Evolutionary conservation across 2,113 vertebrate species (phyloP), one percentile per base, ranked within the genome.

Genomic region (Charadrius vociferus): DNA sequence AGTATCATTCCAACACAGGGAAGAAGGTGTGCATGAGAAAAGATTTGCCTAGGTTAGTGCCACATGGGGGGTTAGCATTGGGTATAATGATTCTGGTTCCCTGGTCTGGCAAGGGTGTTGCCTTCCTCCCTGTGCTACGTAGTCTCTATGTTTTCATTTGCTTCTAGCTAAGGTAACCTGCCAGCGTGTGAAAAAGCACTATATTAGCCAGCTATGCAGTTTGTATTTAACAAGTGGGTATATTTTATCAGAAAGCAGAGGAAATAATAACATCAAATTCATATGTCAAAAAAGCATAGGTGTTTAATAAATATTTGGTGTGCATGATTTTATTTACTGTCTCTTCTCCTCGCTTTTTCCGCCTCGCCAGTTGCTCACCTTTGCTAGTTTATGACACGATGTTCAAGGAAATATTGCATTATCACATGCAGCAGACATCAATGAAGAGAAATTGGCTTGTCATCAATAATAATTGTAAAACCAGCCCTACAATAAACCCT

Each of bases 401-500:
- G 79, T 95, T 96, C 81, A 86, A 90, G 92, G 87, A 82, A 92
- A 72, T 27, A 9, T 80, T 93, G 86, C 2, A 4, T 97, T 97
- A 94, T 94, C 95, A 82, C 72, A 87, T 52, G 72, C 87, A 93
- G 78, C 91, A 97, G 90, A 52, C 74, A 90, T 74, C 90, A 77
- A 63, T 7, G 4, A 62, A 94, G 86, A 93, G 79, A 93, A 97
- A 97, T 55, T 81, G 58, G 36, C 50, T 95, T 85, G 68, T 74
- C 72, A 62, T 85, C 95, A 95, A 83, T 61, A 80, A 90, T 92
- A 96, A 93, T 39, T 88, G 50, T 95, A 96, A 95, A 95, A 37
- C 27, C 56, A 96, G 36, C 74, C 81, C 77, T 95, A 61, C 45
- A 85, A 82, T 85, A 88, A 94, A 62, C 78, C 13, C 55, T 85